Evolutionary conservation across 2,113 vertebrate genomes (phyloP).

Genomic region (Mugil cephalus): DNA sequence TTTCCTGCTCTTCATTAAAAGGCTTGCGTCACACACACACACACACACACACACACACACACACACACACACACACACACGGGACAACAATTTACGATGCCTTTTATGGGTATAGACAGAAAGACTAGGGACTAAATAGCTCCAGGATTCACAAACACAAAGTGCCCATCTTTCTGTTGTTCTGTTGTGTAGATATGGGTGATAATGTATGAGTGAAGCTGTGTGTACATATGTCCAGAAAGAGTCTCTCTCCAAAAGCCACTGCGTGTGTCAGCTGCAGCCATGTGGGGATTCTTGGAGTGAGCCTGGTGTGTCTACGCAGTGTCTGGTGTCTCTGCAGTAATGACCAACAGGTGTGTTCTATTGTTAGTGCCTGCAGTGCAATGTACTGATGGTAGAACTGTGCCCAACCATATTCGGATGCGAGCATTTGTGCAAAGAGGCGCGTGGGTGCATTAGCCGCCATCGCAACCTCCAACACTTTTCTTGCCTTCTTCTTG

Average conservation of each 20-base stretch:
- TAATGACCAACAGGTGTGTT: conserved; percentile 82
- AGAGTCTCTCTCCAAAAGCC: conserved; percentile 55
- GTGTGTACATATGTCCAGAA: conserved; percentile 61
- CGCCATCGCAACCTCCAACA: conserved; percentile 36
- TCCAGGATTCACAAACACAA: conserved; percentile 24
- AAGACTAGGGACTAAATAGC: conserved; percentile 35
- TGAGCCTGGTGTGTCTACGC: conserved; percentile 55
- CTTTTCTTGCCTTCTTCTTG: conserved; percentile 28
- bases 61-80: conserved; percentile 12
- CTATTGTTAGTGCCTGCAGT: conserved; percentile 75
- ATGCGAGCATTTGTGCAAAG: conserved; percentile 38
- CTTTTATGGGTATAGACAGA: conserved; percentile 59
- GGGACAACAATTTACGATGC: conserved; percentile 24
- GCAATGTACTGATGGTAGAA: conserved; percentile 30
- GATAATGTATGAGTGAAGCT: conserved; percentile 18
- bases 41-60: neutral
- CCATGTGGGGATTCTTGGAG: conserved; percentile 51
- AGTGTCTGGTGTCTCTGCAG: conserved; percentile 74
- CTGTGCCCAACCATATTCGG: conserved; percentile 61
- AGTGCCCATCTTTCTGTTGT: conserved; percentile 21
- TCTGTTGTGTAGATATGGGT: neutral
- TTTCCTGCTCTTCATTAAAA: neutral
- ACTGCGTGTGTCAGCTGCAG: conserved; percentile 58
- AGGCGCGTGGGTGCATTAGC: conserved; percentile 13
- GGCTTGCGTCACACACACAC: conserved; percentile 9